Conservation (phyloP, 2,888 invertebrate genomes). For the Ochropleura leucogaster region DNA sequence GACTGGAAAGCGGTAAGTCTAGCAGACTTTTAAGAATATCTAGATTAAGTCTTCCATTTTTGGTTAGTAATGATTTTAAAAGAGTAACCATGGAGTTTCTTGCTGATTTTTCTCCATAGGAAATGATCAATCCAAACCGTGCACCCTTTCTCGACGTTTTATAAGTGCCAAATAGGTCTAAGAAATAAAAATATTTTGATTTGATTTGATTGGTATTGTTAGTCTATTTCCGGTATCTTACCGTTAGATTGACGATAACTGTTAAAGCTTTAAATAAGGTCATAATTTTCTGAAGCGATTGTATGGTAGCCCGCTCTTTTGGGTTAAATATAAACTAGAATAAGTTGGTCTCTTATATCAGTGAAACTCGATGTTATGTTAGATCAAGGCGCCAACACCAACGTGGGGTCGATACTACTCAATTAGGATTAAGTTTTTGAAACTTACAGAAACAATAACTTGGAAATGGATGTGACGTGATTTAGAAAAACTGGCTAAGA, state of each 20-base stretch:
- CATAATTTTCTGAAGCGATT: not conserved
- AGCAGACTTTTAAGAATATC: not conserved
- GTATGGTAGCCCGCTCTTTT: not conserved
- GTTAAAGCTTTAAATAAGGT: not conserved
- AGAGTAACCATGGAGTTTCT: too few species aligned
- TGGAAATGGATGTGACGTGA: not conserved
- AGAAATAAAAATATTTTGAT: too few species aligned
- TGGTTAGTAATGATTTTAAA: too few species aligned
- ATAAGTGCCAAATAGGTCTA: too few species aligned
- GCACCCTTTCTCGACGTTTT: too few species aligned
- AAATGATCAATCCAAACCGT: too few species aligned
- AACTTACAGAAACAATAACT: not conserved
- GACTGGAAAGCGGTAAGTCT: conserved; percentile 86
- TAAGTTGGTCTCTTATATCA: not conserved
- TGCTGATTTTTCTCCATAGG: too few species aligned
- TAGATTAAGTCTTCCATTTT: not conserved
- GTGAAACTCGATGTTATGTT: not conserved
- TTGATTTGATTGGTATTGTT: not conserved
- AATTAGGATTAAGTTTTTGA: not conserved
- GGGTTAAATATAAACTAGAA: not conserved
- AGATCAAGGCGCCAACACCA: too few species aligned
- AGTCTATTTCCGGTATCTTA: conserved; percentile 14
- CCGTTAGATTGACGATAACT: conserved; percentile 17
- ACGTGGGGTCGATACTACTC: not conserved
- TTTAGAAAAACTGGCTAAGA: too few species aligned